Base-by-base conservation (phyloP, 1,140 invertebrate genomes). In the Drosophila subobscura region DNA sequence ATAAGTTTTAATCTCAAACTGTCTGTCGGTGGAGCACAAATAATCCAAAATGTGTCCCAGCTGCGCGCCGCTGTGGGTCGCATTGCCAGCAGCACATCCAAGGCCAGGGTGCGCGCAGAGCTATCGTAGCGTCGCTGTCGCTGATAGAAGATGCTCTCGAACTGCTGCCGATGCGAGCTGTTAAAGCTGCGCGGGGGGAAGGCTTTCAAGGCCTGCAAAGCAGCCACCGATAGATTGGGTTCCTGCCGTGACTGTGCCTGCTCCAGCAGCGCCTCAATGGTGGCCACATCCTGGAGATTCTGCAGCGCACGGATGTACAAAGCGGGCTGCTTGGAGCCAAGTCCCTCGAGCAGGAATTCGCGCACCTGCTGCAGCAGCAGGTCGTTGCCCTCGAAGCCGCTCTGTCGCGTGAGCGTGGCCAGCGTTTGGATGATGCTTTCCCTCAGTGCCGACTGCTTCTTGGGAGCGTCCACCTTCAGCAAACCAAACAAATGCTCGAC, bases 1-100 rank as follows among this genome's bases (percentile, higher is more conserved):
- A 70, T 95, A 95, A 55, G 95, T 94, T 51, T 94, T 94, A 1
- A 96, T 92, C 91, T 96, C 95, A 66, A 93, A 95, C 61, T 93
- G 93, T 2, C 92, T 77, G 79, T 94, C 94, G 4, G 89, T 89
- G 23, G 88, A 91, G 12, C 89, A 86, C 4, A 96, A 83, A 54
- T 94, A 94, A 5, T 92, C 52, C 0, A 96, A 54, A 1, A 96
- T 77, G 4, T 93, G 86, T 37, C 85, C 89, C 5, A 96, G 56
- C 49, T 92, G 89, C 16, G 89, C 16, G 93, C 92, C 12, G 94
- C 92, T 10, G 90, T 91, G 1, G 94, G 93, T 5, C 93, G 91
- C 27, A 92, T 92, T 53, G 94, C 93, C 0, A 97, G 91, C n/a
- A 97, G 91, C 7, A 97, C 93, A 78, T 97, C 95, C 7, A 95